phyloP scores from a whole-genome alignment of 2,888 invertebrate genomes.

The Caenorhabditis auriculariae region DNA sequence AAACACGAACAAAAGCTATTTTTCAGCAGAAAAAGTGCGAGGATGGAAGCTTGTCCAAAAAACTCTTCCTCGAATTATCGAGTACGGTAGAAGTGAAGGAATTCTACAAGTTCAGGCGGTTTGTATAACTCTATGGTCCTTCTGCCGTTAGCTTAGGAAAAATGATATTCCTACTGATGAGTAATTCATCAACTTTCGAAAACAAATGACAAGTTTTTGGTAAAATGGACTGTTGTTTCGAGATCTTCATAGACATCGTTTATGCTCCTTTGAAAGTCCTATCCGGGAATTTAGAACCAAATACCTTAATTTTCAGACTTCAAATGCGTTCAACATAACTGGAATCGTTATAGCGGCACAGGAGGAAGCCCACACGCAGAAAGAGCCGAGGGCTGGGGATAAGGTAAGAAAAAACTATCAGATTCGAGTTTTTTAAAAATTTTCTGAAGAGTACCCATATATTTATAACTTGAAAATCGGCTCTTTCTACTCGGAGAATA shows the following conservation, averaged over 20 bases:
- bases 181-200: no score
- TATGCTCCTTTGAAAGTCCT: not conserved
- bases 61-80: constrained; percentile 54
- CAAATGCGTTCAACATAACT: constrained; percentile 54
- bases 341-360: constrained; percentile 59
- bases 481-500: no score
- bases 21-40: constrained; percentile 39
- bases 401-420: constrained; percentile 34
- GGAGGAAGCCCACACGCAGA: constrained; percentile 57
- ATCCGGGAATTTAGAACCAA: not conserved
- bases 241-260: not conserved
- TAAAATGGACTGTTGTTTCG: not conserved
- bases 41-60: constrained; percentile 61
- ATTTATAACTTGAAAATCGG: no score
- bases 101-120: constrained; percentile 49
- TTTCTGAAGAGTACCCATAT: no score
- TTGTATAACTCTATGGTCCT: not conserved
- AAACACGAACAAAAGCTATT: no score
- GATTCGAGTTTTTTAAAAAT: not conserved
- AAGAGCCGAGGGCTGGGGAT: constrained; percentile 56
- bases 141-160: no score
- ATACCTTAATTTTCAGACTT: not conserved
- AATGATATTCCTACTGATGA: no score
- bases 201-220: not conserved
- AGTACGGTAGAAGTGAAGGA: constrained; percentile 61